Percentiles rank a stretch among this genome's conserved stretches.
Conservation (phyloP, 2,888 invertebrate genomes). For the Gryllus longicercus region DNA sequence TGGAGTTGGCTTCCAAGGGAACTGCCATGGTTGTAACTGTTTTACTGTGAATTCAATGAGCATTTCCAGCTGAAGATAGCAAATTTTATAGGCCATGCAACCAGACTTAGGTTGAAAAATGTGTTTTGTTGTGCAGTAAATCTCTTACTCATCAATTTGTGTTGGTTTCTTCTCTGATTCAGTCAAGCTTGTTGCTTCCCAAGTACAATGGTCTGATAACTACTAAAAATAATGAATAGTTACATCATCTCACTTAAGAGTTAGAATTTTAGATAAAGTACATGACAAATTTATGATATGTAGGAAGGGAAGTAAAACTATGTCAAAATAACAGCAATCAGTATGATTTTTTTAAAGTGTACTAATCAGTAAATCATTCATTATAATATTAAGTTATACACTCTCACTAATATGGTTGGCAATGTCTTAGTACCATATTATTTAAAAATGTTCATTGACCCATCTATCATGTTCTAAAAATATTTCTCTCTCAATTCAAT, state of each 20-base stretch:
- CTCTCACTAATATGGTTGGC: no score
- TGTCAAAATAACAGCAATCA: no score
- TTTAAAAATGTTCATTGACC: no score
- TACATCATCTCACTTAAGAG: neutral
- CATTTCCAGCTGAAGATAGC: slow-evolving; percentile 6
- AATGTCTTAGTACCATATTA: no score
- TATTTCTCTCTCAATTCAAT: no score
- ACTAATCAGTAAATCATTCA: no score
- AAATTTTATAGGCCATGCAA: slow-evolving; percentile 10
- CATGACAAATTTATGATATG: neutral
- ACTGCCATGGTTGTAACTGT: neutral
- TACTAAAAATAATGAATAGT: slow-evolving; percentile 11
- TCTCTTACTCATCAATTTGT: neutral
- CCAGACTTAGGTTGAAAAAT: neutral
- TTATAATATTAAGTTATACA: no score
- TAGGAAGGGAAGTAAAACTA: neutral
- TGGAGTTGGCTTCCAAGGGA: neutral
- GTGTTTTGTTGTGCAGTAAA: neutral
- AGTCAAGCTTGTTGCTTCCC: slow-evolving; percentile 17
- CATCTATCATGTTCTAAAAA: no score
- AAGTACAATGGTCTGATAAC: neutral
- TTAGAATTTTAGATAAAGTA: neutral
- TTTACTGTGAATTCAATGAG: neutral
- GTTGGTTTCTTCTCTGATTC: neutral
- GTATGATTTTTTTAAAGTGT: no score